A percentile compares a stretch with the other conserved stretches of the same genome.
Conservation (phyloP, 2,113 vertebrate species). For the Alligator sinensis region DNA sequence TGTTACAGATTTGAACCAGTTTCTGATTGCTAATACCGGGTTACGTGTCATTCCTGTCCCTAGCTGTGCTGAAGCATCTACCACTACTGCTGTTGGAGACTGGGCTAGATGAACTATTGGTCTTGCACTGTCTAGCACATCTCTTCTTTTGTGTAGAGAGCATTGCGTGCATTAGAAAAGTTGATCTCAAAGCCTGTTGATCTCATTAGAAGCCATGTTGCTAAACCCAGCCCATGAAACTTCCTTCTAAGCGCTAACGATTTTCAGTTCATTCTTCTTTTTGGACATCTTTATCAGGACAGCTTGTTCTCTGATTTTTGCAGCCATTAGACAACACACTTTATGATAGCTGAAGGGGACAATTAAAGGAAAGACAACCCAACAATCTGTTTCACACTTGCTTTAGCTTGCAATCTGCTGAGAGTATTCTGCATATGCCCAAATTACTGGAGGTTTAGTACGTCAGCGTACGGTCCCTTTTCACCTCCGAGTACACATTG, state of each 20-base stretch:
- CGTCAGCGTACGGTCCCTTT: slow-evolving; percentile 25
- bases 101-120: too few species aligned
- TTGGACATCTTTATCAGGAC: slow-evolving; percentile 66
- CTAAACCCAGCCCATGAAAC: slow-evolving; percentile 5
- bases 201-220: neutral
- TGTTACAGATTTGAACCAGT: too few species aligned
- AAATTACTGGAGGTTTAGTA: neutral
- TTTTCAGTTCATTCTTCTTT: slow-evolving; percentile 34
- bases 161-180: neutral
- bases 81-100: too few species aligned
- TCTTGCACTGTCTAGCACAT: too few species aligned
- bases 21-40: too few species aligned
- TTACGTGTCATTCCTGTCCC: too few species aligned
- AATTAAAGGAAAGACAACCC: slow-evolving; percentile 66
- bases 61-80: too few species aligned
- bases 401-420: slow-evolving; percentile 69
- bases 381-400: slow-evolving; percentile 72
- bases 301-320: slow-evolving; percentile 67
- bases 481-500: neutral
- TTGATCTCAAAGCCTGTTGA: neutral
- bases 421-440: slow-evolving; percentile 46
- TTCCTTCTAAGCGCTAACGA: slow-evolving; percentile 36
- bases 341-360: slow-evolving; percentile 71
- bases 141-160: too few species aligned
- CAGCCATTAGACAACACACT: slow-evolving; percentile 67